Evolutionary conservation across 2,113 vertebrate species (phyloP), one percentile per base, ranked within the genome.

Genomic region (Menidia beryllina): DNA sequence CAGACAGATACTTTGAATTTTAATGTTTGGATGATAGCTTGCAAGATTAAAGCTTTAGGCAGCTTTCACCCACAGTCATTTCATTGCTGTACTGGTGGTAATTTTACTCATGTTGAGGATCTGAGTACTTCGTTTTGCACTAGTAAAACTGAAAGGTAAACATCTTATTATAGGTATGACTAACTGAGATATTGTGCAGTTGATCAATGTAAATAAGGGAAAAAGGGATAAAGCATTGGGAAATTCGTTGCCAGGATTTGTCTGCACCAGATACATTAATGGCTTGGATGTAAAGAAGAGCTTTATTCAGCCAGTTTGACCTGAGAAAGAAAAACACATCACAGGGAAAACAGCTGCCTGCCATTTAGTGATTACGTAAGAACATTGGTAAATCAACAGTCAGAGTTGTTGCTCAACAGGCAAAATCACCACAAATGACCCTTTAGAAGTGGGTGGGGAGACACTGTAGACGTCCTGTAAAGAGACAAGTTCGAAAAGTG

Each of bases 381-480:
- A 75, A 72, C 59, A 45, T 4, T 17, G 57, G 64, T 79, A 78
- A 78, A 76, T 79, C 39, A 72, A 30, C 56, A 74, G 54, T 58
- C 38, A 20, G 25, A 19, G 43, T 66, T 86, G 64, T 88, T 84
- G 79, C 79, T 74, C 70, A 84, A 84, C 51, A 49, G 51, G 41
- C 75, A 48, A 71, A 27, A 61, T 53, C 58, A 55, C 67, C 63
- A 63, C 77, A 72, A 75, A 76, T 25, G 55, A 71, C 72, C 70
- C 66, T 51, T 61, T 82, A 69, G 61, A 23, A 51, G 23, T 72
- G 47, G 65, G 75, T n/a, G 72, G 72, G 59, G 19, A 60, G 17
- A 70, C 34, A 53, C 63, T 59, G 58, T 61, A 55, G 56, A 52
- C 55, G 77, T 84, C 83, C 69, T 52, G 23, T 68, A 30, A 0